Evolutionary conservation across 2,888 invertebrate genomes (phyloP), one percentile per base, ranked within the genome.

Genomic region (Pilophorus perplexus): DNA sequence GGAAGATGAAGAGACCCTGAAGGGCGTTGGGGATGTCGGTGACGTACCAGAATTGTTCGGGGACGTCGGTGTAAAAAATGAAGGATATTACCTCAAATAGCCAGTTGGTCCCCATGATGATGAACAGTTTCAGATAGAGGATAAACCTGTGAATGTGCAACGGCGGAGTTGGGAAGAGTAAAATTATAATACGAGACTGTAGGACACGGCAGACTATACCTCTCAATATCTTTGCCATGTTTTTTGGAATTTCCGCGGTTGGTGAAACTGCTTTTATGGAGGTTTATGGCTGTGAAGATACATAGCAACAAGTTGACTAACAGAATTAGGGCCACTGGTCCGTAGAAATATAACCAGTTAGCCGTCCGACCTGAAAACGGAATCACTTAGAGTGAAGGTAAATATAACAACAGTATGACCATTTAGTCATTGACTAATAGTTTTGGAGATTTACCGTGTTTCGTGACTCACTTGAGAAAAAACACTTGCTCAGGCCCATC

Each of bases 61-160:
- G 64, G 25, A 66, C 66, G 55, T 66, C 66, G 10, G 69, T 72
- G 3, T 69, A 79, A 18, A 85, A 82, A 3, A 82, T 70, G 81
- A 87, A 89, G 42, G 90, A 88, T 67, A 90, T 78, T 54, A 90
- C 82, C 75, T 92, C 91, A 78, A 87, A 84, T 0, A 84, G 81
- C 92, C 91, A 92, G 74, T 88, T 90, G 16, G 90, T 85, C 0
- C 91, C 92, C 90, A 91, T 91, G 23, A 90, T 89, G 72, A 91
- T 80, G 75, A 92, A 87, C 37, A 92, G 78, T 74, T 91, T 90
- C 73, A 90, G 74, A 75, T 90, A 91, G 2, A 91, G 79, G 25
- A 84, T 85, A 75, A 88, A 90, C 77, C 91, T 91, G 79, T 44
- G 44, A 68, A 27, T 3, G 46, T 37, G 12, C 8, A 37, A 37